phyloP scores from a whole-genome alignment of 2,888 invertebrate genomes.

The Alsophila aescularia region DNA sequence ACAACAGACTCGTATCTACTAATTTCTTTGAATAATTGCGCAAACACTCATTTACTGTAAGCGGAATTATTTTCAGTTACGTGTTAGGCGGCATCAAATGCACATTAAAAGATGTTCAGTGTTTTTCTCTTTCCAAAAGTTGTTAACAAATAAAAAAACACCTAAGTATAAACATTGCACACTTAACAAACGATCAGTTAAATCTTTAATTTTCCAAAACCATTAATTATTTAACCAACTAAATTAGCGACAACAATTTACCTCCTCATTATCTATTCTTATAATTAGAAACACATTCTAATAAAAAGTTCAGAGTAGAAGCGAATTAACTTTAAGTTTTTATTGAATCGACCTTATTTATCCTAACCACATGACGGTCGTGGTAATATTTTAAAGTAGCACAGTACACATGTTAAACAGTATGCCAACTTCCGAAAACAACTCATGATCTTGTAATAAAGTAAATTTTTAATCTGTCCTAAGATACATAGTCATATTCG shows the following conservation, averaged over 20 bases:
- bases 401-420: constrained; percentile 4
- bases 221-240: background rate
- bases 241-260: constrained; percentile 1
- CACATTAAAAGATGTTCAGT: too few relatives aligned
- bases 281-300: constrained; percentile 3
- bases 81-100: too few relatives aligned
- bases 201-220: background rate
- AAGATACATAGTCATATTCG: too few relatives aligned
- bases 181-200: background rate
- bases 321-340: too few relatives aligned
- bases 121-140: too few relatives aligned
- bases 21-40: too few relatives aligned
- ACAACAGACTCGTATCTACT: too few relatives aligned
- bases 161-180: too few relatives aligned
- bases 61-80: too few relatives aligned
- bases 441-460: background rate
- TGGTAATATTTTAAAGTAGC: constrained; percentile 23
- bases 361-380: constrained; percentile 31
- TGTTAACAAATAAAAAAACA: too few relatives aligned
- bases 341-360: constrained; percentile 33
- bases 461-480: too few relatives aligned
- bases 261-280: constrained; percentile 4
- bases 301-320: constrained; percentile 24
- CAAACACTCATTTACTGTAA: too few relatives aligned
- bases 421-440: background rate